Evolutionary conservation across 2,888 invertebrate genomes (phyloP), one percentile per base, ranked within the genome.

Genomic region (Nomada hirtipes): DNA sequence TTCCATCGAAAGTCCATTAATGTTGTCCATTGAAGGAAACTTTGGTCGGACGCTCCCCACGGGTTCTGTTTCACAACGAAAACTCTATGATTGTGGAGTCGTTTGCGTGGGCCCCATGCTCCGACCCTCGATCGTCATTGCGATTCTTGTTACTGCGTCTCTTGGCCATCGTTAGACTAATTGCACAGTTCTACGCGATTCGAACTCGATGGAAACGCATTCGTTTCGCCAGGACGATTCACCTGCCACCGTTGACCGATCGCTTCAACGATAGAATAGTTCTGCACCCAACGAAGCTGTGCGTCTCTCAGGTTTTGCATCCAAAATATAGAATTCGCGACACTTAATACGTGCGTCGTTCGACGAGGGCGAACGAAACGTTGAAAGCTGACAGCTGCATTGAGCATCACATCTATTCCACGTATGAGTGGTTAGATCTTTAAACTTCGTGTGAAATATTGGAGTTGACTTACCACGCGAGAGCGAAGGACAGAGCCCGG

Each of bases 1-100:
- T 88, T 82, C 72, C 57, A 90, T 88, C 63, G 90, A 85, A 70
- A 92, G 89, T 86, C 92, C 92, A 71, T 92, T 91, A 76, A 92
- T 73, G 91, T 92, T 93, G 89, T 94, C 93, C 91, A 93, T 87
- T 83, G 93, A 92, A 71, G 94, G 94, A 82, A 96, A 95, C 94
- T 96, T 96, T 42, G 96, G 96, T 86, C 95, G 94, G 74, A 95
- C 95, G 88, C 95, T 95, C 74, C 95, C 96, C 89, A 96, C 94
- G 23, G 96, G 96, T 91, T 96, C 96, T 93, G 89, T 79, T 76
- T 67, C 75, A 64, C 65, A 84, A 82, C 67, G 82, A 78, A 85
- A 78, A 42, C 52, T 15, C 61, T 36, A 61, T 81, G 69, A 77
- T 55, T 69, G 69, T 47, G 75, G 47, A 57, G 36, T 42, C 42